These are phyloP conservation scores for Gouania willdenowi DNA, from an alignment of 2,797 vertebrate genomes.

Conservation along the genomic window DNA sequence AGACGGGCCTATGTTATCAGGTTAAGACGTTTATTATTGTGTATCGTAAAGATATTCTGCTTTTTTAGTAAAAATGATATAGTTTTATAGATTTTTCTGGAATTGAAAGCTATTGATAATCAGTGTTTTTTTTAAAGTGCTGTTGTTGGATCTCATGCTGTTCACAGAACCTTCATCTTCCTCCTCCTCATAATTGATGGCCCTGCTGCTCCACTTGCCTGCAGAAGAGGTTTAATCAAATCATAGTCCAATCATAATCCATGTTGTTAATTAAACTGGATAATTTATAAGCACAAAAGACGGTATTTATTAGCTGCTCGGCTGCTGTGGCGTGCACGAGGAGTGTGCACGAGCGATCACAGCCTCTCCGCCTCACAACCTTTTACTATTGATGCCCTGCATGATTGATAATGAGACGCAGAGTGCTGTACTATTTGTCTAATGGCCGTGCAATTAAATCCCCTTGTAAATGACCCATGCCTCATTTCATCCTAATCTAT, in stretches of 20 bases:
- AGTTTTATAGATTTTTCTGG: no score
- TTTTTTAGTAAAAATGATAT: no score
- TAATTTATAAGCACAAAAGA: conserved; percentile 83
- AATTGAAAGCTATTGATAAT: no score
- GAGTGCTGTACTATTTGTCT: conserved; percentile 98
- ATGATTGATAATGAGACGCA: conserved; percentile 96
- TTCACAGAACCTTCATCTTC: neutral
- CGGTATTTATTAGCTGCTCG: conserved; percentile 80
- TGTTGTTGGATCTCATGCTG: no score
- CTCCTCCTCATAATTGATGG: conserved; percentile 63
- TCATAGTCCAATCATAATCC: conserved; percentile 83
- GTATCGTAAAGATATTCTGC: no score
- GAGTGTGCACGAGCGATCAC: conserved; percentile 25
- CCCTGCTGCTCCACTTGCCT: conserved; percentile 53
- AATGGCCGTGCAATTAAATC: conserved; percentile 99
- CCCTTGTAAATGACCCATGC: conserved; percentile 98
- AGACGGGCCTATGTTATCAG: no score
- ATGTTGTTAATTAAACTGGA: conserved; percentile 86
- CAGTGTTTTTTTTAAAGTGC: no score
- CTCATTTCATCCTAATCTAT: conserved; percentile 99
- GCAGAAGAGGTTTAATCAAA: conserved; percentile 83
- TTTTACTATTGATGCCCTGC: conserved; percentile 88
- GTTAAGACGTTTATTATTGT: no score
- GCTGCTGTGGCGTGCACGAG: conserved; percentile 45
- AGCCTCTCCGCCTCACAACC: conserved; percentile 58